Base-by-base conservation (phyloP, 1,140 invertebrate genomes). In the Solenopsis fugax region DNA sequence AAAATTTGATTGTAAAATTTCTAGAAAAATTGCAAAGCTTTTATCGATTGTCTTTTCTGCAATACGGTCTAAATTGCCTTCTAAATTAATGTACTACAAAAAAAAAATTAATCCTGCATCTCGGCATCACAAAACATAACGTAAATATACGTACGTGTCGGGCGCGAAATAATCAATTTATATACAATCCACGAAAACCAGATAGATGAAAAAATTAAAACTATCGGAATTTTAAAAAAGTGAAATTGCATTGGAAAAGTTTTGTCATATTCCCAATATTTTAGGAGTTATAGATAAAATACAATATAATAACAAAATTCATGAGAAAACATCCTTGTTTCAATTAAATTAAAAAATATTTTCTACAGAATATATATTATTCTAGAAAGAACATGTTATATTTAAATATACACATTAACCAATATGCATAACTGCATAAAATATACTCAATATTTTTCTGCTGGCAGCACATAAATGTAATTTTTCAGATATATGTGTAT, bases 401-500 rank as follows among this genome's bases (percentile, higher is more conserved):
- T 13, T 48, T 7, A 6, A 41, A 41, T 41, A 7, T 41, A 7
- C 41, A 69, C 10, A 56, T 54, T 67, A 1, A 58, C 13, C 24
- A 69, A 24, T 34, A n/a, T 34, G 18, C 18, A 71, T 52, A 21
- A 18, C 5, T 37, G 2, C 29, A 73, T 37, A 16, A 73, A 73
- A 37, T 7, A 54, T 18, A 52, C 12, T n/a, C 9, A 21, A 75
- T 52, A 52, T 52, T 52, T 54, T 29, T 54, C 16, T 7, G 18
- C 29, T 54, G 10, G n/a, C n/a, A 52, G 18, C 52, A 21, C 10
- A 54, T 37, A 37, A 10, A 54, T 54, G 21, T 73, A 9, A 29
- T 72, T 67, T 41, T 50, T 71, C 16, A 71, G 45, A 56, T 75
- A 75, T 21, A 0, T 58, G 24, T 52, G 54, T 73, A 73, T 13